phyloP scores from a whole-genome alignment of 1,140 invertebrate genomes.

The Drosophila seguyi region DNA sequence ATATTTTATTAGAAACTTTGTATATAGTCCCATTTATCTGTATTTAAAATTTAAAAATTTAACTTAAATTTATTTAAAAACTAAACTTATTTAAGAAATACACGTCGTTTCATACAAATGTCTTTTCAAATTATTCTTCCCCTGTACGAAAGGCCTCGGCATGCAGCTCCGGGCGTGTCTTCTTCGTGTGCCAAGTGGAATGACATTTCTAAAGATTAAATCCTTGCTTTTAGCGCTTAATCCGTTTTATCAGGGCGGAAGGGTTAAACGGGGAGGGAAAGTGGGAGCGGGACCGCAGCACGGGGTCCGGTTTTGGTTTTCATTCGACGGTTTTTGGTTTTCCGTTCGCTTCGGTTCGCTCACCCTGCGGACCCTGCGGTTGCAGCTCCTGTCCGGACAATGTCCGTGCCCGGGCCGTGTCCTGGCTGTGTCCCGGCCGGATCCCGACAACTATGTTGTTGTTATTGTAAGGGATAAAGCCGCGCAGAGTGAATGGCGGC shows the following conservation, averaged over 20 bases:
- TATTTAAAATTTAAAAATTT: background rate
- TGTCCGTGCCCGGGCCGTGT: slow-evolving; percentile 2
- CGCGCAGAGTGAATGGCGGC: slow-evolving; percentile 31
- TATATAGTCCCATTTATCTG: too few relatives aligned
- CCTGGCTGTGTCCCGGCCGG: slow-evolving; percentile 7
- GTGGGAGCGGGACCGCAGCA: slow-evolving; percentile 3
- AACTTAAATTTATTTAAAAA: background rate
- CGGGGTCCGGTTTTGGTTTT: slow-evolving; percentile 33
- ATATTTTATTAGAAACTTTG: background rate
- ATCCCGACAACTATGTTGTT: slow-evolving; percentile 9
- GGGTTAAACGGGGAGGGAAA: background rate
- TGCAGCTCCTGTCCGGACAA: slow-evolving; percentile 20
- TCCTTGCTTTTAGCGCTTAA: slow-evolving; percentile 77
- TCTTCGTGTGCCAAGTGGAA: slow-evolving; percentile 50
- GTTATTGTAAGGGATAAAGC: slow-evolving; percentile 59
- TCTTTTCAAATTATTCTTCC: background rate
- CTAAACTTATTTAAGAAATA: background rate
- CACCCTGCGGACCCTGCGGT: slow-evolving; percentile 22
- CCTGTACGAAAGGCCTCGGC: background rate
- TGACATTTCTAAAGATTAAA: slow-evolving; percentile 74
- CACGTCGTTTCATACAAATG: too few relatives aligned
- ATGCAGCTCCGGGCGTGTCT: slow-evolving; percentile 24
- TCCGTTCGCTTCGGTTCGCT: slow-evolving; percentile 2
- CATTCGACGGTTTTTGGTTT: slow-evolving; percentile 18
- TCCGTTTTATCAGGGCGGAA: slow-evolving; percentile 63